Base-by-base conservation (phyloP, 2,797 vertebrate genomes). In the Choloepus didactylus region DNA sequence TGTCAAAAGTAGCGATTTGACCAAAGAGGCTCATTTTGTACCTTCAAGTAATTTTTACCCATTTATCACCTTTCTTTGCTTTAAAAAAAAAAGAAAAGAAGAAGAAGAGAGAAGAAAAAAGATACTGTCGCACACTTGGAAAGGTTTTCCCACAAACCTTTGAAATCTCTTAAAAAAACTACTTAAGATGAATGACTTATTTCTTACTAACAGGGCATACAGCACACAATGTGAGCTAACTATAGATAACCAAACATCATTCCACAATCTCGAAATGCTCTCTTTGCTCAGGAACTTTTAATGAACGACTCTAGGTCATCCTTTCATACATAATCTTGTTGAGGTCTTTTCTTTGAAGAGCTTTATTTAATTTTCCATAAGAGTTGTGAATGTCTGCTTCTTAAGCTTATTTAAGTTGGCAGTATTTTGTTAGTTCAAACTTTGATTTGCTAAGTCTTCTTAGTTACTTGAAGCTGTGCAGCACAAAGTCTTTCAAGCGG, bases 401-500 rank as follows among this genome's bases (percentile, higher is more conserved):
- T 81, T 76, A 67, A 94, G n/a, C 35, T 94, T 69, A 87, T 73
- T 85, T 56, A 88, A 64, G 18, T 23, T 83, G 59, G 21, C 87
- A 93, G 38, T 60, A 77, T 82, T 96, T 91, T 89, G 44, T 59
- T 93, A 96, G 73, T 75, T 77, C 80, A 92, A 72, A 91, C 14
- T 91, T 56, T 29, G 60, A 75, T 62, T 95, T 54, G n/a, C 64
- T 93, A 75, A 84, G 49, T 64, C 69, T 87, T 89, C 25, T 60
- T 12, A 73, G 60, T 90, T 77, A 83, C 59, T 70, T 88, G 73
- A 70, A 70, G 64, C 35, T 35, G 27, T 66, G 56, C 6, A 91
- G 46, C 51, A 62, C 51, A 35, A 72, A 46, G 49, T 81, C 46
- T 92, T 89, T 59, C 69, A 77, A 76, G 72, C 23, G 49, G 59